Percentiles rank a stretch among this genome's conserved stretches.
Conservation (phyloP, 2,113 vertebrate species). For the Neogale vison region DNA sequence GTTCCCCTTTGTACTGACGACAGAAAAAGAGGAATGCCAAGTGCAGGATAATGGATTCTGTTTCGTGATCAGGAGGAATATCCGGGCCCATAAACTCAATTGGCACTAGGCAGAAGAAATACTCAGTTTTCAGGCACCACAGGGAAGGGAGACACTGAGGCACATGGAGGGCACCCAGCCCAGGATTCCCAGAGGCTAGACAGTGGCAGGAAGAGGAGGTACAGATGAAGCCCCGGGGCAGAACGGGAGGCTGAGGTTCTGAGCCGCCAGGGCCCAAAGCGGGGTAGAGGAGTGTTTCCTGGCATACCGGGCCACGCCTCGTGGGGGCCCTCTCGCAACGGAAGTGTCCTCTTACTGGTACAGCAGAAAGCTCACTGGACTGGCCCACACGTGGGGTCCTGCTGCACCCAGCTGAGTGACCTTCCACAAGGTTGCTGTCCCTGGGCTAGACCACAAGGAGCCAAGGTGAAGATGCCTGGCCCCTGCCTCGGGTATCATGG, state of each 20-base stretch:
- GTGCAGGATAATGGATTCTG: neutral
- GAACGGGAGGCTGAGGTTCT: neutral
- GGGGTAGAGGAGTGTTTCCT: neutral
- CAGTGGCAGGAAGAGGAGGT: neutral
- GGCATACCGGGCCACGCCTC: neutral
- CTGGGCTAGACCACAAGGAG: neutral
- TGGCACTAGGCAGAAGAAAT: neutral
- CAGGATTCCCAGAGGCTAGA: neutral
- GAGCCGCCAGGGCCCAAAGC: neutral
- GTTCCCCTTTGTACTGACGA: neutral
- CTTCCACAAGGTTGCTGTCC: neutral
- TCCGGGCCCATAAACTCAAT: neutral
- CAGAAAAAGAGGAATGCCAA: neutral
- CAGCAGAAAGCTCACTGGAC: neutral
- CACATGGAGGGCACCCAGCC: neutral
- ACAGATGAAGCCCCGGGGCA: neutral
- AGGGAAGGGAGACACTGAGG: no score
- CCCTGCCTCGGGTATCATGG: neutral
- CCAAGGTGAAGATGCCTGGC: neutral
- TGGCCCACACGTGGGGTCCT: neutral
- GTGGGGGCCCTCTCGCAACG: neutral
- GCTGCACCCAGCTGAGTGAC: neutral
- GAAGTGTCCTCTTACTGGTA: neutral
- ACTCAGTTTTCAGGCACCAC: neutral
- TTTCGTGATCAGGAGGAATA: neutral